Evolutionary conservation across 2,888 invertebrate species (phyloP).

Genomic region (Masnerella sp.): DNA sequence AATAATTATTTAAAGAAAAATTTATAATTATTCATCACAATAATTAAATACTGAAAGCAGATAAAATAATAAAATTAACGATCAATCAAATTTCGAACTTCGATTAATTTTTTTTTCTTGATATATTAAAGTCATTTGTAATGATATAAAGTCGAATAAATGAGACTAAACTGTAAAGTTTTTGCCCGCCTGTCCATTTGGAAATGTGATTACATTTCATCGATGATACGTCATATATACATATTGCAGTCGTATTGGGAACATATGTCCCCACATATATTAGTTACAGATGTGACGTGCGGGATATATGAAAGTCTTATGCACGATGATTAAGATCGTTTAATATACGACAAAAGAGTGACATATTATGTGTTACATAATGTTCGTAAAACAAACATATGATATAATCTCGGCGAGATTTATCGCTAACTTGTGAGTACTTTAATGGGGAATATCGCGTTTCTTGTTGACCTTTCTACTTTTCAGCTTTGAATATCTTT

Average conservation of each 20-base stretch:
- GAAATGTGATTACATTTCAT: slow-evolving; percentile 22
- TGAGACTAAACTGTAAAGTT: neutral
- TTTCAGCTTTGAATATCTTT: no score
- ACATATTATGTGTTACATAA: slow-evolving; percentile 42
- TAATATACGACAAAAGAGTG: slow-evolving; percentile 37
- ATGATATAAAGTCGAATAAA: neutral
- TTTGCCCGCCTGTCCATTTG: neutral
- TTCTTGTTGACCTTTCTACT: no score
- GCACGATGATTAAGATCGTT: slow-evolving; percentile 47
- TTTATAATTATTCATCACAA: no score
- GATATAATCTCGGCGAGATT: slow-evolving; percentile 16
- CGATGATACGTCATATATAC: slow-evolving; percentile 23
- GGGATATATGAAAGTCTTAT: slow-evolving; percentile 46
- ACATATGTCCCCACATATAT: slow-evolving; percentile 53
- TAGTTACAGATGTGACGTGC: slow-evolving; percentile 54
- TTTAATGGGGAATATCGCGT: no score
- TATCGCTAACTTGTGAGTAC: no score
- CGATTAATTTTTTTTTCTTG: no score
- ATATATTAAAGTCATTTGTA: no score
- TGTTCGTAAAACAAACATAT: slow-evolving; percentile 43
- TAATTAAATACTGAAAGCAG: no score
- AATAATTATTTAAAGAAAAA: no score
- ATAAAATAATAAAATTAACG: no score
- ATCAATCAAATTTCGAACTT: no score
- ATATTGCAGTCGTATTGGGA: slow-evolving; percentile 35